These are phyloP conservation scores for Chamaetylas fuelleborni DNA, from an alignment of 2,113 vertebrate species.

Conservation along the genomic window DNA sequence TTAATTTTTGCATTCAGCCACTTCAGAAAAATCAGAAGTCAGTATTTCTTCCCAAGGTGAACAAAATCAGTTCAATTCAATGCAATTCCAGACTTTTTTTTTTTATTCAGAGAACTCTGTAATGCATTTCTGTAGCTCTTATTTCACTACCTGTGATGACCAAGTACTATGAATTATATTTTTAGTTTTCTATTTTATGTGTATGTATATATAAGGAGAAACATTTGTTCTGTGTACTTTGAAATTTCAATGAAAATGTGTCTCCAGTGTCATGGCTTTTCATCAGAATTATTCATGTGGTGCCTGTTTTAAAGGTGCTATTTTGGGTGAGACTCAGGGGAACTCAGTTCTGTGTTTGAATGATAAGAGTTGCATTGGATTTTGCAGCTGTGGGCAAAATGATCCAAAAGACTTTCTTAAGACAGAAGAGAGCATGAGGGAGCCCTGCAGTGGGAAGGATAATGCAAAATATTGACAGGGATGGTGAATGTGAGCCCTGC, in stretches of 20 bases:
- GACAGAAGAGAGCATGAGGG: not conserved
- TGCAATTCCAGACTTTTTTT: not conserved
- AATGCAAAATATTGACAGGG: not conserved
- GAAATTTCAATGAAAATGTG: not conserved
- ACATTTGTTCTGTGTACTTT: not conserved
- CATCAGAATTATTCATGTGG: not conserved
- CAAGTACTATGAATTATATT: not conserved
- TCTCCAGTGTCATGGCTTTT: not conserved
- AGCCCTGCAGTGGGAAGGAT: not conserved
- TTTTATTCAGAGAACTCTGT: not conserved
- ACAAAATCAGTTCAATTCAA: not conserved
- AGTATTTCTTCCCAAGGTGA: not conserved
- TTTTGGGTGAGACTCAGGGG: conserved; percentile 11
- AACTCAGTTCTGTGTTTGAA: not conserved
- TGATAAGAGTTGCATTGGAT: conserved; percentile 6
- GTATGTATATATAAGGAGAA: not conserved
- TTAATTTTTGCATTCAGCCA: not conserved
- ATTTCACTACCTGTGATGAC: not conserved
- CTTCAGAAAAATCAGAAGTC: not conserved
- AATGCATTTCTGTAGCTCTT: conserved; percentile 26
- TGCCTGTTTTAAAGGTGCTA: conserved; percentile 35
- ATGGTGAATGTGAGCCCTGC: not conserved
- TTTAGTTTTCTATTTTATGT: conserved; percentile 17
- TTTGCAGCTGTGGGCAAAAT: conserved; percentile 27
- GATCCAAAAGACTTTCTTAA: conserved; percentile 38